Evolutionary conservation across 2,888 invertebrate genomes (phyloP).

Genomic region (Parascotia fuliginaria): DNA sequence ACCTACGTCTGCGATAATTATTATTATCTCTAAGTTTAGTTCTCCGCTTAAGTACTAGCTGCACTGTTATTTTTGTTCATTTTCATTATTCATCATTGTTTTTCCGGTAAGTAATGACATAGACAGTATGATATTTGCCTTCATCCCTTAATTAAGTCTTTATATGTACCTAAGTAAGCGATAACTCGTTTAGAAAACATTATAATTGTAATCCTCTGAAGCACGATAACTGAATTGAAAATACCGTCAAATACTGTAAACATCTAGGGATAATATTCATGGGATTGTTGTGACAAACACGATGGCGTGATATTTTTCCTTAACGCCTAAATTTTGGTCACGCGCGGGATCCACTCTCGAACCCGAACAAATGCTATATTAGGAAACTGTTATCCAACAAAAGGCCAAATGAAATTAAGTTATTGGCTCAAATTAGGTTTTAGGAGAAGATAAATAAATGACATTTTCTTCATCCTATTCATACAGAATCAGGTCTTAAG

Average conservation of each 20-base stretch:
- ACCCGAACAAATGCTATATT: conserved; percentile 45
- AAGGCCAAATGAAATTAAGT: conserved; percentile 45
- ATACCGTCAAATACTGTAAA: conserved; percentile 53
- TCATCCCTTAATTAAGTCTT: no score
- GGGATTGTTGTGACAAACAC: conserved; percentile 62
- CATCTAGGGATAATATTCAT: conserved; percentile 64
- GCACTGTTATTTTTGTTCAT: no score
- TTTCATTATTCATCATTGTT: no score
- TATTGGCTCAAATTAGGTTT: conserved; percentile 39
- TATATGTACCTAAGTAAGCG: neutral
- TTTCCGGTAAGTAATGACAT: no score
- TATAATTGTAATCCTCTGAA: conserved; percentile 8
- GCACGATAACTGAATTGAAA: conserved; percentile 39
- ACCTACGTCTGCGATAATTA: no score
- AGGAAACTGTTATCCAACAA: conserved; percentile 43
- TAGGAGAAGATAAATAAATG: conserved; percentile 37
- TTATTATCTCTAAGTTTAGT: no score
- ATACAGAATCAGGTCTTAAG: conserved; percentile 6
- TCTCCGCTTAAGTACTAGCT: no score
- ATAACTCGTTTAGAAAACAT: neutral
- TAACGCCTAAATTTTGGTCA: conserved; percentile 58
- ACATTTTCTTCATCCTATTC: conserved; percentile 23
- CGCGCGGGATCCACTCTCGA: conserved; percentile 45
- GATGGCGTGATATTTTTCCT: conserved; percentile 57
- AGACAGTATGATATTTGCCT: no score